Evolutionary conservation across 2,113 vertebrate species (phyloP).

Genomic region (Paradoxurus hermaphroditus): DNA sequence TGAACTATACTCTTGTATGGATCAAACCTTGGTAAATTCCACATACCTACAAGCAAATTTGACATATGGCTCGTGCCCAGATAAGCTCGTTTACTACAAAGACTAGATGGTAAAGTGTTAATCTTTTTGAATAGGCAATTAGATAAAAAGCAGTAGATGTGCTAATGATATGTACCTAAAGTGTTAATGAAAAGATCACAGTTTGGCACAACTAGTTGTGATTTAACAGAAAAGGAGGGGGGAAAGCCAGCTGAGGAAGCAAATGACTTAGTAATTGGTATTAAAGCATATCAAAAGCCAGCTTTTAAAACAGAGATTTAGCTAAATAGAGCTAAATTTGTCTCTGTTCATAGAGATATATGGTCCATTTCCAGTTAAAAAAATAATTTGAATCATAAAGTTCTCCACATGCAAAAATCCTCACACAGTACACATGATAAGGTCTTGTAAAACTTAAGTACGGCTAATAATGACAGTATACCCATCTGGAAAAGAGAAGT

Average conservation of each 20-base stretch:
- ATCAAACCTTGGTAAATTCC: neutral
- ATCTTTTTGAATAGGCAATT: conserved; percentile 17
- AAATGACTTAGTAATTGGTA: conserved; percentile 37
- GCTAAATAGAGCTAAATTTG: neutral
- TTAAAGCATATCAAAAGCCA: neutral
- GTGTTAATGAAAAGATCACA: conserved; percentile 60
- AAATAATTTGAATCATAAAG: neutral
- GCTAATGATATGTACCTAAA: conserved; percentile 52
- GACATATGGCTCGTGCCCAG: neutral
- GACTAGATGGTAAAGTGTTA: neutral
- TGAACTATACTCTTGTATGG: neutral
- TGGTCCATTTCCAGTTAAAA: neutral
- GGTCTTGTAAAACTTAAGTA: neutral
- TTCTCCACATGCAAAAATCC: neutral
- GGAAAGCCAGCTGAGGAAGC: neutral
- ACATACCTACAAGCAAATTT: neutral
- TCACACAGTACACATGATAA: neutral
- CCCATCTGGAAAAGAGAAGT: neutral
- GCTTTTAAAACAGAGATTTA: neutral
- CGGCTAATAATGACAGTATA: neutral
- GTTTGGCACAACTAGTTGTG: neutral
- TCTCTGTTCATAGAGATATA: neutral
- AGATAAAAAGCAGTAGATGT: conserved; percentile 24
- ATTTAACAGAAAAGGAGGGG: conserved; percentile 4
- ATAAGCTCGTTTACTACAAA: neutral